A percentile compares a stretch with the other conserved stretches of the same genome.
Conservation (phyloP, 2,113 vertebrate genomes). For the Saccopteryx bilineata region DNA sequence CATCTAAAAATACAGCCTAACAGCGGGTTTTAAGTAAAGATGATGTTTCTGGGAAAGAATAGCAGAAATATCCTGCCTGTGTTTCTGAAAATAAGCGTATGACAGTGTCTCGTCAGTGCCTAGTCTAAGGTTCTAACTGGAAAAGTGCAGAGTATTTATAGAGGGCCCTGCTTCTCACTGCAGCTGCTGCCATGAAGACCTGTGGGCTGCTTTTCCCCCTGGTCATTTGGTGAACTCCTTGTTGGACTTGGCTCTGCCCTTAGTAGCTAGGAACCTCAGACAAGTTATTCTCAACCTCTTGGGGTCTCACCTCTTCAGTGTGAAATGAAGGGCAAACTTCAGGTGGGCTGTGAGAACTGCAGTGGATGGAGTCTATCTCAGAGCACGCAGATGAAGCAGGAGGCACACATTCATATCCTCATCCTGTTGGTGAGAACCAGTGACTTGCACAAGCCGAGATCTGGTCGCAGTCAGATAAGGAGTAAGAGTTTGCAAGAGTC, state of each 20-base stretch:
- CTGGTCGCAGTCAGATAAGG: background rate
- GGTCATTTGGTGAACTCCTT: background rate
- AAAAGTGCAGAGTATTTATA: background rate
- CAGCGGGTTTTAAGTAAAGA: slow-evolving; percentile 73
- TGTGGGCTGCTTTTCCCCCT: background rate
- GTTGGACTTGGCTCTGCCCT: background rate
- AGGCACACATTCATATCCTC: background rate
- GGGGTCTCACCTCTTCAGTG: background rate
- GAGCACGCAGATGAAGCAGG: background rate
- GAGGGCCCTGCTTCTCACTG: background rate
- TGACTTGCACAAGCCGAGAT: background rate
- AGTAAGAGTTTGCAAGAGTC: background rate
- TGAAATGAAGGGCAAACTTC: background rate
- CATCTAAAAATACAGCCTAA: slow-evolving; percentile 87
- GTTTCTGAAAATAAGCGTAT: slow-evolving; percentile 69
- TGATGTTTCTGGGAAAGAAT: slow-evolving; percentile 77
- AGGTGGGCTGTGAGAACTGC: background rate
- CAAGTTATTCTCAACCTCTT: background rate
- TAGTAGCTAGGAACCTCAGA: background rate
- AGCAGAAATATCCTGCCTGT: slow-evolving; percentile 81
- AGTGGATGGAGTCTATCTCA: background rate
- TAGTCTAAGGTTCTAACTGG: background rate
- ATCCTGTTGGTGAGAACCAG: background rate
- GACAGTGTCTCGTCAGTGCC: background rate
- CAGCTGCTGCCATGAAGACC: background rate